These are phyloP conservation scores for Adelges cooleyi DNA, from an alignment of 1,140 invertebrate species.

Conservation along the genomic window DNA sequence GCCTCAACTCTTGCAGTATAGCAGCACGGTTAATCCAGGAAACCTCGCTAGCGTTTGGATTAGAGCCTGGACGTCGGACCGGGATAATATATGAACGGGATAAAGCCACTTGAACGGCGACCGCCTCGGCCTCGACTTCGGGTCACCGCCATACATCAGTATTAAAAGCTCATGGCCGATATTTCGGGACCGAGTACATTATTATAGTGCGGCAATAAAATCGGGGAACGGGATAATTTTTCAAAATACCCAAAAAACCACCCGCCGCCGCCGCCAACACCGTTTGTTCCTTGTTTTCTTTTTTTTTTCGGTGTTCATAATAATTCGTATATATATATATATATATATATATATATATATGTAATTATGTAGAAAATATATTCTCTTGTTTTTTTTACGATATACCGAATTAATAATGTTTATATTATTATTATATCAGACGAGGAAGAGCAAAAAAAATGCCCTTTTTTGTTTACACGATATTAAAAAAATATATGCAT, in stretches of 20 bases:
- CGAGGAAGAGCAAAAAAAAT: no score
- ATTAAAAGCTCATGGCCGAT: slow-evolving; percentile 24
- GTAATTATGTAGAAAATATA: no score
- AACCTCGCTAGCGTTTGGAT: background rate
- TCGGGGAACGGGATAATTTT: background rate
- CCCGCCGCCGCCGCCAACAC: background rate
- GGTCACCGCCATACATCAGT: slow-evolving; percentile 15
- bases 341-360: no score
- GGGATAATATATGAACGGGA: background rate
- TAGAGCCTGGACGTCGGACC: background rate
- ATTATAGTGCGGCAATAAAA: background rate
- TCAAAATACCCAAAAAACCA: background rate
- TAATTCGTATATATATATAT: background rate
- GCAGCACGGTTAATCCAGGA: slow-evolving; percentile 3
- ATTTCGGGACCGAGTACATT: background rate
- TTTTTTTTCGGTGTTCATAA: background rate
- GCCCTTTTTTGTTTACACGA: no score
- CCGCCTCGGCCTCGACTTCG: background rate
- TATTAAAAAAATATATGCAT: no score
- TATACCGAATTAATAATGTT: no score
- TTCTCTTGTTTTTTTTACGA: no score
- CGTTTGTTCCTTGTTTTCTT: background rate
- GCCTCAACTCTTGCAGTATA: background rate
- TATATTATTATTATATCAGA: no score
- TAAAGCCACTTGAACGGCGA: slow-evolving; percentile 7